Base-by-base conservation (phyloP, 2,888 invertebrate genomes). In the Acanthococcus lagerstroemiae region DNA sequence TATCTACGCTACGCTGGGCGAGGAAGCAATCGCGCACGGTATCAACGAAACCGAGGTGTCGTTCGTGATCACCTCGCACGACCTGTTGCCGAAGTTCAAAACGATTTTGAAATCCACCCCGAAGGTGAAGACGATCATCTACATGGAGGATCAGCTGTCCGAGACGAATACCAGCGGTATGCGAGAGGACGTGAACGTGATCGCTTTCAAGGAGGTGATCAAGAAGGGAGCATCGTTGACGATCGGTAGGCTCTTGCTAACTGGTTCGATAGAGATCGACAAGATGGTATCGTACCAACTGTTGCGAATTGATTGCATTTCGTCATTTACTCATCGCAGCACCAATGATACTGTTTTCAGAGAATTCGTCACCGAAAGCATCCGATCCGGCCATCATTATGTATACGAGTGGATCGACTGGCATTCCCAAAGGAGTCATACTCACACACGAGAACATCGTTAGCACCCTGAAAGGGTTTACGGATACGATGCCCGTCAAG, bases 321-420 rank as follows among this genome's bases (percentile, higher is more conserved):
- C 45, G 45, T 56, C 17, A 30, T 56, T 56, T 21, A 56, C 2
- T 3, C 2, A 24, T 44, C 44, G 9, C 48, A 24, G n/a, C 2
- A 37, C 12, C 37, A 15, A 24, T 63, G 6, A 27, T 52, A n/a
- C 4, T 26, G 45, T n/a, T 75, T 75, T 0, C 77, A 84, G 86
- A 81, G 71, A 74, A 78, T 17, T 78, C 80, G 4, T 80, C 83
- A 5, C 90, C 93, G 1, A 77, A 77, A 5, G 77, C 84, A 5
- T 79, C 83, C 15, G 96, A 97, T 76, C 84, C 87, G 4, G 97
- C 97, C 56, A 92, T 99, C 73, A 88, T 99, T 48, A 99, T 99
- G 97, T 99, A 97, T 80, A 99, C 97, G 2, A 95, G 94, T 72
- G 97, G 97, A 5, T 95, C 95, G 0, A 97, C 97, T 3, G 96